Conservation (phyloP, 1,140 invertebrate genomes). For the Mizuhopecten yessoensis region DNA sequence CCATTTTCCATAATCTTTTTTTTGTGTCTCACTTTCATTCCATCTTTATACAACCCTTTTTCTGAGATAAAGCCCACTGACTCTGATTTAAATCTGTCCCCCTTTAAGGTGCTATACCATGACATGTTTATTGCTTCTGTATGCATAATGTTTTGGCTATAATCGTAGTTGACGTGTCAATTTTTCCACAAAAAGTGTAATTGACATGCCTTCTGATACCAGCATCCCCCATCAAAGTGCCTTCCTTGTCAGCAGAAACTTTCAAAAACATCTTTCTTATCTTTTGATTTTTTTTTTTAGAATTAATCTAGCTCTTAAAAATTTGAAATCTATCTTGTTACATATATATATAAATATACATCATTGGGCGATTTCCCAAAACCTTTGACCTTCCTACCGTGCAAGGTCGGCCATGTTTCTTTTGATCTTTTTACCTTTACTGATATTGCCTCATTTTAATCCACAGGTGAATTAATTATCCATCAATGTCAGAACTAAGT, state of each 20-base stretch:
- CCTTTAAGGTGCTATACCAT: background rate
- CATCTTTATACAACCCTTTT: background rate
- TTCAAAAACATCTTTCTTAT: background rate
- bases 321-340: background rate
- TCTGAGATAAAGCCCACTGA: background rate
- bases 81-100: background rate
- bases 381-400: background rate
- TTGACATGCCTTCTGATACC: background rate
- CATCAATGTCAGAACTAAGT: constrained; percentile 6
- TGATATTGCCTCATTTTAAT: background rate
- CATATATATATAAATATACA: background rate
- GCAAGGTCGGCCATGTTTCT: constrained; percentile 6
- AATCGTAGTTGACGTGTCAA: background rate
- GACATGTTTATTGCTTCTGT: background rate
- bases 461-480: background rate
- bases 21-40: background rate
- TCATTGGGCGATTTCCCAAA: background rate
- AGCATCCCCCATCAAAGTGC: background rate
- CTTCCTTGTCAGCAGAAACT: background rate
- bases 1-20: background rate
- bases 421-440: constrained; percentile 33
- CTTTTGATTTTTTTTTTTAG: background rate
- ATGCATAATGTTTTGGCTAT: background rate
- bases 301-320: background rate
- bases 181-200: constrained; percentile 39